These are phyloP conservation scores for Epizoanthus scotinus DNA, from an alignment of 92 coral and sea anemone genomes.

Conservation along the genomic window DNA sequence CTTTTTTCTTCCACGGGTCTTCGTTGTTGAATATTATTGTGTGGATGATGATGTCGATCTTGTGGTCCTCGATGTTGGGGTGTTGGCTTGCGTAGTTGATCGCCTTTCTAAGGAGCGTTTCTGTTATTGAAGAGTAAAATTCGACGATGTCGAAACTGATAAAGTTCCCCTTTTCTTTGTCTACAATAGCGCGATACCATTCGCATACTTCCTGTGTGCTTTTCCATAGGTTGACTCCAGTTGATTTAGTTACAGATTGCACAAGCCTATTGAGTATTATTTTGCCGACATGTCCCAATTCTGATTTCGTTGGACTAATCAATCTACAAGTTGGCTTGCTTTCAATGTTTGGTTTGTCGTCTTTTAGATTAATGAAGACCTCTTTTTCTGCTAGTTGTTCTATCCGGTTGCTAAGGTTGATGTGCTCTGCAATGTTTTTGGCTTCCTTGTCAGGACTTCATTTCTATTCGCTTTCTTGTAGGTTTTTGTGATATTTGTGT, in stretches of 20 bases:
- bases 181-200: slow-evolving; percentile 23
- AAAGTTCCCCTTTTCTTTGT: neutral
- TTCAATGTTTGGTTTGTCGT: neutral
- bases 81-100: too few species aligned
- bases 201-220: slow-evolving; percentile 4
- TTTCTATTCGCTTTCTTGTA: neutral
- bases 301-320: slow-evolving; percentile 2
- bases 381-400: slow-evolving; percentile 26
- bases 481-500: neutral
- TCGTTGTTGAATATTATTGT: neutral
- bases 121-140: neutral
- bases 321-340: neutral
- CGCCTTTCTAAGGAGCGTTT: too few species aligned
- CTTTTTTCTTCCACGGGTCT: too few species aligned
- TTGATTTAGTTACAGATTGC: neutral
- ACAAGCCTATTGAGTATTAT: neutral
- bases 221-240: slow-evolving; percentile 25
- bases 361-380: slow-evolving; percentile 10
- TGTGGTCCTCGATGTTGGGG: too few species aligned
- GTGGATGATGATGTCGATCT: neutral
- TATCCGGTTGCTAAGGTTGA: neutral
- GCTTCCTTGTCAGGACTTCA: slow-evolving; percentile 4
- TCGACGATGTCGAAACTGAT: neutral
- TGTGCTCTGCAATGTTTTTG: neutral
- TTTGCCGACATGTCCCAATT: slow-evolving; percentile 7